These are phyloP conservation scores for Drosophila meridionalis DNA, from an alignment of 2,888 invertebrate species.

Conservation along the genomic window DNA sequence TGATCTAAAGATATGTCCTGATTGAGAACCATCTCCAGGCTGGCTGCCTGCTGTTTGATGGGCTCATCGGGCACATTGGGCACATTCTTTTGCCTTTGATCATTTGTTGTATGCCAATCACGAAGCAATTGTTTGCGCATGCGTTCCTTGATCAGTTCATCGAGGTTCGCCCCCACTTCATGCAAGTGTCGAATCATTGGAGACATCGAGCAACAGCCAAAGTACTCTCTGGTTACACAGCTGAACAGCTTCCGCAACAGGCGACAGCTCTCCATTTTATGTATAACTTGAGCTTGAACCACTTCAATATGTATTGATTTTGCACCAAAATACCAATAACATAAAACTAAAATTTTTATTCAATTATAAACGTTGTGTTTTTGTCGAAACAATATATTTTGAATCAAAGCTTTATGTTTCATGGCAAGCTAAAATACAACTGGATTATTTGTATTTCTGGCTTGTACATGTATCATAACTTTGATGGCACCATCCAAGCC, in stretches of 20 bases:
- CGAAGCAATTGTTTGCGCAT: constrained; percentile 1
- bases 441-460: constrained; percentile 86
- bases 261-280: not conserved
- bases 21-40: not conserved
- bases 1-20: not conserved
- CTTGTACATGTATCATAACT: constrained; percentile 93
- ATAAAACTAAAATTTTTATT: not conserved
- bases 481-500: constrained; percentile 92
- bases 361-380: not conserved
- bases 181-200: not conserved
- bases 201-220: not conserved
- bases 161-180: not conserved
- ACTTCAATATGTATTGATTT: not conserved
- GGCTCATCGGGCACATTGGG: too few relatives aligned
- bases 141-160: constrained; percentile 11
- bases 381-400: not conserved
- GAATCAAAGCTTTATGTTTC: not conserved
- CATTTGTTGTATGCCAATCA: too few relatives aligned
- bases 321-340: not conserved
- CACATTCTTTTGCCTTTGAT: not conserved
- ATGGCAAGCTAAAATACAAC: constrained; percentile 50
- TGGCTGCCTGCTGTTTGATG: not conserved
- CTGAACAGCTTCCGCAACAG: not conserved
- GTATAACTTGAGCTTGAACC: not conserved
- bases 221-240: not conserved